These are phyloP conservation scores for Allacma fusca DNA, from an alignment of 2,888 invertebrate species.

Conservation along the genomic window DNA sequence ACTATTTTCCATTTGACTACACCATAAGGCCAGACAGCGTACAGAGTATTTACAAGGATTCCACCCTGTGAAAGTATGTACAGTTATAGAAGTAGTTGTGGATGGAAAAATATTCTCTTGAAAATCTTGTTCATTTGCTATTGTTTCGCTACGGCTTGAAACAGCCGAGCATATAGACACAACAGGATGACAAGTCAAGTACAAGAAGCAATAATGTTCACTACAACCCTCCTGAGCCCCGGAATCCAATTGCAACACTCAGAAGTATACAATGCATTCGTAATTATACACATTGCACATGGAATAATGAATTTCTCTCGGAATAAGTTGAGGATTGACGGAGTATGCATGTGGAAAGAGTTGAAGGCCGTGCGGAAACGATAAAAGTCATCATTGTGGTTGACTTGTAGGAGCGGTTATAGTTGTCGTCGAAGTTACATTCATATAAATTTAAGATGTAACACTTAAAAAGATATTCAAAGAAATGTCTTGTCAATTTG, in stretches of 20 bases:
- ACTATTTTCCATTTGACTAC: neutral
- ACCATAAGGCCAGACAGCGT: neutral
- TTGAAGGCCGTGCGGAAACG: conserved; percentile 57
- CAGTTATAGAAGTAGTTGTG: neutral
- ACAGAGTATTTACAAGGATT: neutral
- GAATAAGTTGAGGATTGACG: conserved; percentile 9
- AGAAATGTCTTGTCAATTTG: too few species aligned
- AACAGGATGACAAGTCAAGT: too few species aligned
- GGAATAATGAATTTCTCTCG: neutral
- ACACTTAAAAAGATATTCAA: too few species aligned
- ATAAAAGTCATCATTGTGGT: conserved; percentile 46
- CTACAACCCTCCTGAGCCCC: too few species aligned
- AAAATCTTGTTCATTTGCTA: neutral
- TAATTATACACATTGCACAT: neutral
- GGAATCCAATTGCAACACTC: too few species aligned
- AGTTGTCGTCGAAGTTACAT: neutral
- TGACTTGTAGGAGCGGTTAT: conserved; percentile 39
- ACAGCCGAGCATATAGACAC: too few species aligned
- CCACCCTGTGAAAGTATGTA: conserved; percentile 16
- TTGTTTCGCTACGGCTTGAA: neutral
- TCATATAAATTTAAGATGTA: too few species aligned
- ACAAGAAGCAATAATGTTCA: too few species aligned
- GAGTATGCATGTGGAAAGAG: conserved; percentile 49
- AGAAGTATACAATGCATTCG: too few species aligned
- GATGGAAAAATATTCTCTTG: neutral